Base-by-base conservation (phyloP, 2,888 invertebrate genomes). In the Plagodis dolabraria region DNA sequence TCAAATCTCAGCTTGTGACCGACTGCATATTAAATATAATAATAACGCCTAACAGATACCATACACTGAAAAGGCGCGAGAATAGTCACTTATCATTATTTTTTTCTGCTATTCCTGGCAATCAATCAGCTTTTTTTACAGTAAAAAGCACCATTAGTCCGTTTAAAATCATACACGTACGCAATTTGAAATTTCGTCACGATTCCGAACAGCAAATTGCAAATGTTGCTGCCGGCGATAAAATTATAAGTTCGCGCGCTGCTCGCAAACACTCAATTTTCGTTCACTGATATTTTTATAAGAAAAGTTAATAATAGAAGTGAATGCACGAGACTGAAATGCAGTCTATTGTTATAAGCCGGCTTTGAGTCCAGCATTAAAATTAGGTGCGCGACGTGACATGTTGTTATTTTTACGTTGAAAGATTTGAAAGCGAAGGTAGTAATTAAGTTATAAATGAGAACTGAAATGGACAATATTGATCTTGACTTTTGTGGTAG, bases 251-350 rank as follows among this genome's bases (percentile, higher is more conserved):
- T 65, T 60, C 48, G 50, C 50, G 53, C 46, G 47, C 53, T 53
- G 44, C 53, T 55, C 55, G 48, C 57, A 52, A 62, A 63, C 65
- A 63, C 56, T 64, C 70, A 76, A 77, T 82, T 80, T 71, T 67
- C 72, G 76, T 76, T 80, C 77, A 81, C 79, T 76, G 78, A 70
- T 75, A 76, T 76, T 80, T 85, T 82, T 85, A 85, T 83, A 80
- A 74, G 74, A 72, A 83, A 82, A 80, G 67, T 84, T 77, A 76
- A 75, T 79, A 79, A 77, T 77, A 80, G 75, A 77, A 72, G 65
- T 67, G 69, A 64, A 51, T 66, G 60, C 55, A 64, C 54, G 64
- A 51, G 63, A 55, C 65, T 59, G 57, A 64, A 70, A 67, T 78
- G 75, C 75, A 78, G 64, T 82, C 79, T 80, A 82, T 79, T 79